These are phyloP conservation scores for Panthera leo DNA, from an alignment of 2,113 vertebrate species.

Conservation along the genomic window DNA sequence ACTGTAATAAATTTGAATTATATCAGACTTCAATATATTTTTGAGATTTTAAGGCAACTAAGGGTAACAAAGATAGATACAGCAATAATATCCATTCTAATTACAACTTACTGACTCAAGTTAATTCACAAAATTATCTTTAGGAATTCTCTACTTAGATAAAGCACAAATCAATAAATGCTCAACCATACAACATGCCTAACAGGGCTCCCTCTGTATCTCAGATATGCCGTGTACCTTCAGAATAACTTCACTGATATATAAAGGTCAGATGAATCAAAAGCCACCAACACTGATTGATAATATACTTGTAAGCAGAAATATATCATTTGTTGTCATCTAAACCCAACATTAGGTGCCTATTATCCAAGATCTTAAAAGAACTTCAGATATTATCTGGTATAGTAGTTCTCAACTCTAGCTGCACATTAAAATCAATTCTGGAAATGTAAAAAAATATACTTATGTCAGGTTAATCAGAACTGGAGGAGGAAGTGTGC, in stretches of 20 bases:
- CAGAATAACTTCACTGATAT: constrained; percentile 35
- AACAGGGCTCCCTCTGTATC: background rate
- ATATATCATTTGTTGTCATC: background rate
- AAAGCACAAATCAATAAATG: constrained; percentile 41
- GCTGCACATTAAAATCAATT: constrained; percentile 27
- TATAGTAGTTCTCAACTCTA: background rate
- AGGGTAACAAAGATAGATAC: constrained; percentile 15
- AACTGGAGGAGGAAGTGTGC: background rate
- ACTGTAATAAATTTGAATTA: background rate
- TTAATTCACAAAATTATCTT: constrained; percentile 37
- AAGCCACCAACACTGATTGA: background rate
- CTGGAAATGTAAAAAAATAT: background rate
- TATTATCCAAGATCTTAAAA: constrained; percentile 31
- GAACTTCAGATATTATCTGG: background rate
- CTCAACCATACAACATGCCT: background rate
- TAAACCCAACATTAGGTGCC: background rate
- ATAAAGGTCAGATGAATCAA: constrained; percentile 20
- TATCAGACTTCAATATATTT: background rate
- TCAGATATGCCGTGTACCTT: background rate
- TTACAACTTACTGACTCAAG: background rate
- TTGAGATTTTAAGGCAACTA: constrained; percentile 45
- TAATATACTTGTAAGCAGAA: background rate
- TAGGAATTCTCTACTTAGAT: constrained; percentile 2
- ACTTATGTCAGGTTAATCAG: background rate
- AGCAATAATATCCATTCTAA: background rate